Evolutionary conservation across 2,888 invertebrate species (phyloP).

Genomic region (Isoperla grammatica): DNA sequence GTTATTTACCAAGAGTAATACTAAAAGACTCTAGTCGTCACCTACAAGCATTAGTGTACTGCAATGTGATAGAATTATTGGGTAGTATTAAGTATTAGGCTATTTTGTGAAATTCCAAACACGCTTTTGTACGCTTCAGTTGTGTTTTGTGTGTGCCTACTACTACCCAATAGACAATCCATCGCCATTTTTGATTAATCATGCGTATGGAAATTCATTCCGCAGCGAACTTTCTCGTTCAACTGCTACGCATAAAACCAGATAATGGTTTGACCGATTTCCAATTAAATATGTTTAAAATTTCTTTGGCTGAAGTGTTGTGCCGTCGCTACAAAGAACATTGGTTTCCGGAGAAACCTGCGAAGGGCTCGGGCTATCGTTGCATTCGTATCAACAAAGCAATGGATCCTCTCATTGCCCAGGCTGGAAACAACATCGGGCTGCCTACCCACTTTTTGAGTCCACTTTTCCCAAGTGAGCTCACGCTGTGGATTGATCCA

Average conservation of each 20-base stretch:
- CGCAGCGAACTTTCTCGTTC: slow-evolving; percentile 49
- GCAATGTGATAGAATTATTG: too few species aligned
- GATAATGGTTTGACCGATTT: slow-evolving; percentile 37
- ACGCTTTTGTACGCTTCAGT: too few species aligned
- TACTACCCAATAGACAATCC: too few species aligned
- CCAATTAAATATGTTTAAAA: slow-evolving; percentile 46
- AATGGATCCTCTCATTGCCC: slow-evolving; percentile 60
- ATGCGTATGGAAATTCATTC: slow-evolving; percentile 50
- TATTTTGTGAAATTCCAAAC: too few species aligned
- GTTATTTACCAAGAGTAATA: too few species aligned
- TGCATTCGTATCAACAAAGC: slow-evolving; percentile 66
- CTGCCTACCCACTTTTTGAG: slow-evolving; percentile 53
- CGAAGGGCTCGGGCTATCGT: slow-evolving; percentile 65
- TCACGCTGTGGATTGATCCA: slow-evolving; percentile 74
- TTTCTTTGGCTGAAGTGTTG: slow-evolving; percentile 44
- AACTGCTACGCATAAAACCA: slow-evolving; percentile 42
- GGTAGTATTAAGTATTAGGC: too few species aligned
- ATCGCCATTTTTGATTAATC: too few species aligned
- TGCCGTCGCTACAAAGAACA: slow-evolving; percentile 55
- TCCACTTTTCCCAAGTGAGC: slow-evolving; percentile 57
- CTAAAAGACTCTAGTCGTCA: too few species aligned
- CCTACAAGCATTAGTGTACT: too few species aligned
- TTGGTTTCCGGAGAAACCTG: slow-evolving; percentile 68
- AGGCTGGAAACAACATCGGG: slow-evolving; percentile 59
- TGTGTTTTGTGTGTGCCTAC: too few species aligned